Percentiles rank a stretch among this genome's conserved stretches.
Conservation (phyloP, 2,113 vertebrate genomes). For the Leucopsar rothschildi region DNA sequence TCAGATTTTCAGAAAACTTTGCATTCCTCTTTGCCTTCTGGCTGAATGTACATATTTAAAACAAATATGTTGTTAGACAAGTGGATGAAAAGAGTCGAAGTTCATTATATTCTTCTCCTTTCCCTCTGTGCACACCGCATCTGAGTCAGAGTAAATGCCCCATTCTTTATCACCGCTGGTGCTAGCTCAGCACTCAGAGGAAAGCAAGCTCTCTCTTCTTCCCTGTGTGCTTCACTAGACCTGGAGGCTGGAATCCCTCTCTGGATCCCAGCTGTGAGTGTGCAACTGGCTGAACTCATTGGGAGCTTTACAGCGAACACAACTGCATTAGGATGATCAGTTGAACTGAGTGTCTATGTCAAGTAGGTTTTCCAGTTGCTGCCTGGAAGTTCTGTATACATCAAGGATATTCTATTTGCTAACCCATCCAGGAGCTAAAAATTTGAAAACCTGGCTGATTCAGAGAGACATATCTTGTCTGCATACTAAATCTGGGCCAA, state of each 20-base stretch:
- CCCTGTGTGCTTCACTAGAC: neutral
- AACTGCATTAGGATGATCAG: neutral
- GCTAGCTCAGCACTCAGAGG: neutral
- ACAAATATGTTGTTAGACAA: neutral
- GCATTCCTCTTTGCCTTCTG: neutral
- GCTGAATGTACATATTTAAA: neutral
- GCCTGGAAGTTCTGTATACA: neutral
- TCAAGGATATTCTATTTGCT: neutral
- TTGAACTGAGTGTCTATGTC: neutral
- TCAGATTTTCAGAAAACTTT: neutral
- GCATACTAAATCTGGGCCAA: neutral
- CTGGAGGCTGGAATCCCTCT: neutral
- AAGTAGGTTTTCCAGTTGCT: neutral
- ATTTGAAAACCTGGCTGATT: neutral
- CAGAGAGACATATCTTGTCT: neutral
- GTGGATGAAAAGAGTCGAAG: neutral
- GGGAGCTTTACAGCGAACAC: neutral
- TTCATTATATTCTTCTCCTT: neutral
- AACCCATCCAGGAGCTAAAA: neutral
- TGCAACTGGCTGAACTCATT: neutral
- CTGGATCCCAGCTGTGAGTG: neutral
- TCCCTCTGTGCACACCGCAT: neutral
- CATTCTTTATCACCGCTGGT: fast-evolving
- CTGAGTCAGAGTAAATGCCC: neutral
- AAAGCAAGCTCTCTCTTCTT: neutral